A percentile compares a stretch with the other conserved stretches of the same genome.
Evolutionary conservation across 2,888 invertebrate species (phyloP).

Genomic region (Nasonovia ribisnigri): DNA sequence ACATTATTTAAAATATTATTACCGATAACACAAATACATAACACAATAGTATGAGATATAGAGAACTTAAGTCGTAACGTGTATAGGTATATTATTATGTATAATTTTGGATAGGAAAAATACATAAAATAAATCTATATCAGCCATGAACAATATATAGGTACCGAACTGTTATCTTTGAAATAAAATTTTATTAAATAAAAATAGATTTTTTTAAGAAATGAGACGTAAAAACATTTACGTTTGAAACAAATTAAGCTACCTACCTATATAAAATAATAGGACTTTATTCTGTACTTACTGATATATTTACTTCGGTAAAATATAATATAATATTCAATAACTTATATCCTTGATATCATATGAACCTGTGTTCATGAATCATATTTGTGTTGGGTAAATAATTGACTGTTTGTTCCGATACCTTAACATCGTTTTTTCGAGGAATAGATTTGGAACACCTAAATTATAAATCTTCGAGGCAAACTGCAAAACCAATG

Average conservation of each 20-base stretch:
- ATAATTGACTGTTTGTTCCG: not conserved
- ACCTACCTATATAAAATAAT: no score
- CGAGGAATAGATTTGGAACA: not conserved
- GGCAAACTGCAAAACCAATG: slow-evolving; percentile 2
- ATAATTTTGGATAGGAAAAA: not conserved
- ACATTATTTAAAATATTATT: not conserved
- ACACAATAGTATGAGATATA: not conserved
- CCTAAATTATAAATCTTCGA: not conserved
- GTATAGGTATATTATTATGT: not conserved
- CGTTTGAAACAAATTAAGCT: not conserved
- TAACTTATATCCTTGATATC: not conserved
- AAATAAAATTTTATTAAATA: not conserved
- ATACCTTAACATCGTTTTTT: not conserved
- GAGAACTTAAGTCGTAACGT: not conserved
- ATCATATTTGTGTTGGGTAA: not conserved
- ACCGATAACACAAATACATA: not conserved
- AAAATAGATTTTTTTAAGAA: not conserved
- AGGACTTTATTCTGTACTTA: not conserved
- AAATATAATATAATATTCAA: not conserved
- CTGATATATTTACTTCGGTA: not conserved
- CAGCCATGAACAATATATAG: not conserved
- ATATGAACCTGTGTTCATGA: not conserved
- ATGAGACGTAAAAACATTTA: not conserved
- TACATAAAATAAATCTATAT: not conserved
- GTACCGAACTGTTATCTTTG: not conserved